Conservation (phyloP, 2,888 invertebrate genomes). For the Archips crataeganus region DNA sequence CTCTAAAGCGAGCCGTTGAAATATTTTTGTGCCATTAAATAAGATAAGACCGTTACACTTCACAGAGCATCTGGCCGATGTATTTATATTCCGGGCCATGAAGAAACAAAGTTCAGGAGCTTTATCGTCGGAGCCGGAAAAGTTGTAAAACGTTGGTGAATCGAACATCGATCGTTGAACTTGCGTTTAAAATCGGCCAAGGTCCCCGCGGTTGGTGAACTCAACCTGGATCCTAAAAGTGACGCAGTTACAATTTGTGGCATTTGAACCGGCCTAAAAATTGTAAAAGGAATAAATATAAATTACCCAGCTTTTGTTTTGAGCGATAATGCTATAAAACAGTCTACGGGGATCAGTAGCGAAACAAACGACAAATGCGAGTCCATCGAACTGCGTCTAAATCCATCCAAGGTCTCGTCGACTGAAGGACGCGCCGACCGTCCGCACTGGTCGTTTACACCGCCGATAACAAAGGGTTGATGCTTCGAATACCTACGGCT, state of each 20-base stretch:
- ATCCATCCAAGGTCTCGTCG: slow-evolving; percentile 82
- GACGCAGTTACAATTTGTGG: slow-evolving; percentile 5
- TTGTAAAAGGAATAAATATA: slow-evolving; percentile 17
- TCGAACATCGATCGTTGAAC: slow-evolving; percentile 74
- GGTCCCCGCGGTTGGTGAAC: slow-evolving; percentile 77
- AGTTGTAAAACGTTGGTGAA: slow-evolving; percentile 74
- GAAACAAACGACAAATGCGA: slow-evolving; percentile 72
- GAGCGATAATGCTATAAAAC: slow-evolving; percentile 45
- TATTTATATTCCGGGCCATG: slow-evolving; percentile 72
- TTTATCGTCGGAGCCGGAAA: slow-evolving; percentile 75
- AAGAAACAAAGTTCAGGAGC: slow-evolving; percentile 75
- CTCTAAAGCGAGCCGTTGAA: slow-evolving; percentile 49
- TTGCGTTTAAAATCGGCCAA: slow-evolving; percentile 82
- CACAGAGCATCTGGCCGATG: slow-evolving; percentile 67
- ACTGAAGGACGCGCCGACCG: slow-evolving; percentile 82
- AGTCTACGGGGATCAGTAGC: slow-evolving; percentile 66
- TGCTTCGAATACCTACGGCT: slow-evolving; percentile 63
- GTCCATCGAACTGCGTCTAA: slow-evolving; percentile 83
- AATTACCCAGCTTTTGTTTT: slow-evolving; percentile 22
- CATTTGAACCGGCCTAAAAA: slow-evolving; percentile 3
- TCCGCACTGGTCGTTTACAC: slow-evolving; percentile 79
- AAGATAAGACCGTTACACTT: slow-evolving; percentile 58
- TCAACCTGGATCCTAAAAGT: slow-evolving; percentile 45
- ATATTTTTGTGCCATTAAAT: slow-evolving; percentile 55
- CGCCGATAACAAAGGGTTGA: slow-evolving; percentile 81